These are phyloP conservation scores for Danio albolineatus DNA, from an alignment of 2,797 vertebrate genomes.

Conservation along the genomic window DNA sequence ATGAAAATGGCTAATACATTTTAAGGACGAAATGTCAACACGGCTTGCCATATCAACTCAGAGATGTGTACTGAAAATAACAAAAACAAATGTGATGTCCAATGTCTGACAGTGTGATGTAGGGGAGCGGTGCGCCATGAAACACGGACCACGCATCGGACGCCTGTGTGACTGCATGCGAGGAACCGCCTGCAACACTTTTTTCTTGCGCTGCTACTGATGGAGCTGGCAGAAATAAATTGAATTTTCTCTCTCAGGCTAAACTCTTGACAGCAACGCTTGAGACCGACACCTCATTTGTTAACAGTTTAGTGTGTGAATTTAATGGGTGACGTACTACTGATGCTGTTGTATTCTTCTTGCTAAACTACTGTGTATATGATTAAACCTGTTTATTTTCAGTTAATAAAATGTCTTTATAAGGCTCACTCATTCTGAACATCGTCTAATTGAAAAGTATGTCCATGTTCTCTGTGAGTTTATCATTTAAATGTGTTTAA, in stretches of 20 bases:
- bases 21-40: too few relatives aligned
- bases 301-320: conserved; percentile 21
- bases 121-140: conserved; percentile 83
- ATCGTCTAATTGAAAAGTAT: background rate
- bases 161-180: conserved; percentile 84
- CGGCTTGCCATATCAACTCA: too few relatives aligned
- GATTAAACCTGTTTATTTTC: conserved; percentile 44
- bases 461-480: background rate
- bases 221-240: conserved; percentile 14
- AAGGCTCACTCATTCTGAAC: conserved; percentile 7
- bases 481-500: background rate
- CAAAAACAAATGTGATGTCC: background rate
- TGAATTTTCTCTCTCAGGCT: conserved; percentile 25
- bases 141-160: conserved; percentile 84
- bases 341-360: conserved; percentile 41
- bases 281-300: conserved; percentile 9
- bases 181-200: conserved; percentile 83
- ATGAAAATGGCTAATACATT: too few relatives aligned
- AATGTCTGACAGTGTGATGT: conserved; percentile 77
- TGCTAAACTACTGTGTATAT: background rate
- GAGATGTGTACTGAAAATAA: too few relatives aligned
- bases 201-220: conserved; percentile 87
- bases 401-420: conserved; percentile 51
- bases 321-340: conserved; percentile 35
- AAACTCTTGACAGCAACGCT: background rate